These are phyloP conservation scores for Dioctria linearis DNA, from an alignment of 2,888 invertebrate species.

Conservation along the genomic window DNA sequence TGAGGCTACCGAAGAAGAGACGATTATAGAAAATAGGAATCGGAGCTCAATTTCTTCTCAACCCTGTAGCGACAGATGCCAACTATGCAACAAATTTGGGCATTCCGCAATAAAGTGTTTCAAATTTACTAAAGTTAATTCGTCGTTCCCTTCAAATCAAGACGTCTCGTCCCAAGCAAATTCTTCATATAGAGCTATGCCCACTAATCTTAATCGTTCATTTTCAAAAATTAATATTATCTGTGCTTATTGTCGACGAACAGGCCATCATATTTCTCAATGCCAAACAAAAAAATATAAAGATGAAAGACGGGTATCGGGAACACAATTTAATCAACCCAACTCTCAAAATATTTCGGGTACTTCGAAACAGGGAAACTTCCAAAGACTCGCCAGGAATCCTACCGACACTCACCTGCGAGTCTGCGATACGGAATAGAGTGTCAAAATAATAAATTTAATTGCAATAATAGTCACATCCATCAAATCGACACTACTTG, in stretches of 20 bases:
- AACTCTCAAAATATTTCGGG: too few species aligned
- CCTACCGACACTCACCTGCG: not conserved
- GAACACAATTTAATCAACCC: not conserved
- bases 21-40: too few species aligned
- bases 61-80: not conserved
- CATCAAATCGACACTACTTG: too few species aligned
- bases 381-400: slow-evolving; percentile 3
- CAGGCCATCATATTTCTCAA: not conserved
- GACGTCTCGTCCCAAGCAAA: not conserved
- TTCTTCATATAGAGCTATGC: too few species aligned
- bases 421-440: slow-evolving; percentile 15
- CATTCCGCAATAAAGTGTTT: not conserved
- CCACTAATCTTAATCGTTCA: too few species aligned
- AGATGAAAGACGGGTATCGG: not conserved
- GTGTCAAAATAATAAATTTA: not conserved
- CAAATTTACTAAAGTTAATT: not conserved
- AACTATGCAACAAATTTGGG: not conserved
- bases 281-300: not conserved
- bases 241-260: not conserved
- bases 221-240: not conserved
- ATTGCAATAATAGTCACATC: too few species aligned
- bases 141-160: not conserved
- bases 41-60: too few species aligned
- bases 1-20: too few species aligned
- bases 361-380: not conserved